phyloP scores from a whole-genome alignment of 30 jellyfish, hydroid and myxozoan species.

The Turritopsis dohrnii region DNA sequence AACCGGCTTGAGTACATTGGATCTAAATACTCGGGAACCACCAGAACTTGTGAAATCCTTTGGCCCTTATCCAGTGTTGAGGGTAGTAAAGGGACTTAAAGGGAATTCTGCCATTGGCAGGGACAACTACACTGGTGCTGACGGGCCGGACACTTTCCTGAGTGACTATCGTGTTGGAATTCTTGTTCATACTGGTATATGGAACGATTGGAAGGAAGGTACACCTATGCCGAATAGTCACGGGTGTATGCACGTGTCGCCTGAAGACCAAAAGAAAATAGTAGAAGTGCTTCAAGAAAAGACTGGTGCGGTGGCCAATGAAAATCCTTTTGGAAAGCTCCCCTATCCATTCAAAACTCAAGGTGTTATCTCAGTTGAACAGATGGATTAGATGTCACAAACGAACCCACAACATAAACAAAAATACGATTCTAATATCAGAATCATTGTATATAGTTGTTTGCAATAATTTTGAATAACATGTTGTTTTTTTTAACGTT shows the following conservation, averaged over 20 bases:
- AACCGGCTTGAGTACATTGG: constrained; percentile 69
- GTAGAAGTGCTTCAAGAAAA: constrained; percentile 37
- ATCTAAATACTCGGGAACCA: constrained; percentile 67
- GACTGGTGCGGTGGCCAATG: constrained; percentile 50
- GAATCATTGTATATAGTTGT: background rate
- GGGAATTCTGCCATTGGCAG: constrained; percentile 80
- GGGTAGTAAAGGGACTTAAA: constrained; percentile 60
- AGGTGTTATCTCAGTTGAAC: constrained; percentile 67
- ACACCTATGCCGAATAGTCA: constrained; percentile 77
- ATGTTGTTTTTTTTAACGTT: background rate
- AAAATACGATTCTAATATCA: background rate
- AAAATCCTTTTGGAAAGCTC: constrained; percentile 66
- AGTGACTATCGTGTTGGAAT: constrained; percentile 68
- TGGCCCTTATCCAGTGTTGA: constrained; percentile 82
- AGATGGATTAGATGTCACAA: constrained; percentile 51
- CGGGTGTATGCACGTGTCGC: constrained; percentile 87
- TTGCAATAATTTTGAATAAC: background rate
- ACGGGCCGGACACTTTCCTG: constrained; percentile 44
- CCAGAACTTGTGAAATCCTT: constrained; percentile 28
- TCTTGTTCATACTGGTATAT: constrained; percentile 72
- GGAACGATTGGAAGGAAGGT: constrained; percentile 66
- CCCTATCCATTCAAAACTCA: constrained; percentile 80
- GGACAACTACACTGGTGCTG: constrained; percentile 30
- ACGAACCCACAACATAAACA: background rate
- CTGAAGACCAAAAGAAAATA: constrained; percentile 49